Evolutionary conservation across 1,140 invertebrate species (phyloP).

Genomic region (Dysdera silvatica): DNA sequence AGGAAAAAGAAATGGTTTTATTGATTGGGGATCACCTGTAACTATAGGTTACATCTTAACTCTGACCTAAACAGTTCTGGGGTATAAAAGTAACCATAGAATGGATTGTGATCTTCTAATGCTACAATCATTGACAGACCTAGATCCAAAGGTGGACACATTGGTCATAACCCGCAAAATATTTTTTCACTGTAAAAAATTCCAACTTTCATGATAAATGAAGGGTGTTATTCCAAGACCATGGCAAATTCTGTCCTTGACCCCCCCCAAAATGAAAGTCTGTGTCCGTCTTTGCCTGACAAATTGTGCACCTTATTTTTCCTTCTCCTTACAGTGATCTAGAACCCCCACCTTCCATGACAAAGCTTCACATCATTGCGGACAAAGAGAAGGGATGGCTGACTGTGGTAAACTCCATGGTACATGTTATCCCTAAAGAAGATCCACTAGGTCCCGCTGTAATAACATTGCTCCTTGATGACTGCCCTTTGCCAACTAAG

Average conservation of each 20-base stretch:
- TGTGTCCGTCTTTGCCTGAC: background rate
- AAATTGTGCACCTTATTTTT: background rate
- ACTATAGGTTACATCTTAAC: background rate
- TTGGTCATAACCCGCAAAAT: too few species aligned
- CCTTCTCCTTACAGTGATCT: conserved; percentile 58
- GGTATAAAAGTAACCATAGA: background rate
- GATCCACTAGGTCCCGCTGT: conserved; percentile 83
- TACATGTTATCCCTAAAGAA: conserved; percentile 74
- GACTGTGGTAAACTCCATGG: conserved; percentile 76
- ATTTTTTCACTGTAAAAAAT: too few species aligned
- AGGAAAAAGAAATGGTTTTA: too few species aligned
- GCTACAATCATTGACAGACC: too few species aligned
- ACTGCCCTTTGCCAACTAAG: conserved; percentile 83
- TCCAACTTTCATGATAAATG: too few species aligned
- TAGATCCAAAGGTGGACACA: too few species aligned
- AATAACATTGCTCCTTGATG: conserved; percentile 80
- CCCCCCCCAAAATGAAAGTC: too few species aligned
- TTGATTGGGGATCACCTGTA: background rate
- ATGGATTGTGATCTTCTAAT: conserved; percentile 6
- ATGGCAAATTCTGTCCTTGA: too few species aligned
- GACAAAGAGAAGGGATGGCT: conserved; percentile 87
- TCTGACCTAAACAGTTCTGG: background rate
- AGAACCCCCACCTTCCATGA: conserved; percentile 72
- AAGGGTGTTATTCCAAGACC: too few species aligned
- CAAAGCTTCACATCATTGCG: conserved; percentile 74